Evolutionary conservation across 2,888 invertebrate genomes (phyloP), one percentile per base, ranked within the genome.

Genomic region (Drosophila mettleri): DNA sequence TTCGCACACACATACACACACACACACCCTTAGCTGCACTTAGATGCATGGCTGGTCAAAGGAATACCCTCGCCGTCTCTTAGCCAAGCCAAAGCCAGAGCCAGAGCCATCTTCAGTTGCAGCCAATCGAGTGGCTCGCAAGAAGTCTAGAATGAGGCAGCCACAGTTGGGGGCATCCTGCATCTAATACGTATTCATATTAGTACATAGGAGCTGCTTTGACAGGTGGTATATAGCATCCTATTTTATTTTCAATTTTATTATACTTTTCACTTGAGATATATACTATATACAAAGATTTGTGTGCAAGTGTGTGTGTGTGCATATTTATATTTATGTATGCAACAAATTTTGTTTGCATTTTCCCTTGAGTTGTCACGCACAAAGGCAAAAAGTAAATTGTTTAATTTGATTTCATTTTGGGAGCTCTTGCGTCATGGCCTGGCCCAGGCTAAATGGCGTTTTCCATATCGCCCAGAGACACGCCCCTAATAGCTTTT

Each of bases 321-420:
- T 43, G 9, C 4, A 10, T 27, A 16, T 45, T 76, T 74, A 72
- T 77, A 74, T 89, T 78, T 74, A 85, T 85, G 78, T 85, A 77
- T 73, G 68, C 83, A 78, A 77, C 70, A 73, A 74, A 74, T 75
- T 80, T 75, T 86, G 86, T 88, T 82, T 85, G 83, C 79, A 77
- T 86, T 85, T 78, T 88, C 86, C 88, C 86, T 88, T 88, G 89
- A 86, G 86, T 82, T 86, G 86, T 87, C 86, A 86, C 89, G 89
- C 89, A 86, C 83, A 86, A 89, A 86, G 82, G 82, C 82, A 81
- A 71, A 45, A 89, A 82, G 79, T 74, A 89, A 87, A 87, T 89
- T 87, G 89, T 86, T 89, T 88, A 86, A 86, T 89, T 86, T 86
- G 86, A 86, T 86, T 87, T 86, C 65, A 72, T 67, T 87, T 75